Evolutionary conservation across 1,140 invertebrate genomes (phyloP).

Genomic region (Ostrea denselamellosa): DNA sequence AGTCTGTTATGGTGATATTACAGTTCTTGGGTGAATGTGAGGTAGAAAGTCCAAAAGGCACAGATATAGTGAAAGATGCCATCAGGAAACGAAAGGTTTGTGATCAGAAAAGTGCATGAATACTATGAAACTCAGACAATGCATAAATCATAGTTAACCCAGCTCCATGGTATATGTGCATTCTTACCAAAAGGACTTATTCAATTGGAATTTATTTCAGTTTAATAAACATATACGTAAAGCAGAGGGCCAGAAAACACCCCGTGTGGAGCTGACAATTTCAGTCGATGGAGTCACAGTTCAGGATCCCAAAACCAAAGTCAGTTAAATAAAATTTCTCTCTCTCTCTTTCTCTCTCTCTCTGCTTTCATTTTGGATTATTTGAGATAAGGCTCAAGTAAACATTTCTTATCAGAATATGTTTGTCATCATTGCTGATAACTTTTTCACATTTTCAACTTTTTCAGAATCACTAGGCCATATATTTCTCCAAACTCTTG

Average conservation of each 20-base stretch:
- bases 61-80: slow-evolving; percentile 97
- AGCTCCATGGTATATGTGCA: too few species aligned
- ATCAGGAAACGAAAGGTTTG: slow-evolving; percentile 91
- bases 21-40: slow-evolving; percentile 95
- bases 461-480: too few species aligned
- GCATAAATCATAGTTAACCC: neutral
- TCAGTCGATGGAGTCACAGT: slow-evolving; percentile 97
- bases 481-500: too few species aligned
- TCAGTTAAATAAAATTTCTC: slow-evolving; percentile 65
- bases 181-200: neutral
- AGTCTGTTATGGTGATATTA: slow-evolving; percentile 66
- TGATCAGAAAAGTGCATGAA: neutral
- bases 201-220: slow-evolving; percentile 68
- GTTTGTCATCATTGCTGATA: too few species aligned
- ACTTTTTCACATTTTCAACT: too few species aligned
- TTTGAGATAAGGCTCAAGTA: too few species aligned
- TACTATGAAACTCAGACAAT: neutral
- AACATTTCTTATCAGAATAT: too few species aligned
- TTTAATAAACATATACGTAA: slow-evolving; percentile 96
- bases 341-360: neutral
- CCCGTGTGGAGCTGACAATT: slow-evolving; percentile 94
- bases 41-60: slow-evolving; percentile 97
- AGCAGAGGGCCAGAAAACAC: slow-evolving; percentile 93
- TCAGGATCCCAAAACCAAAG: slow-evolving; percentile 87
- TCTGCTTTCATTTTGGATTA: too few species aligned